phyloP scores from a whole-genome alignment of 2,113 vertebrate genomes.

The Lophochroa leadbeateri region DNA sequence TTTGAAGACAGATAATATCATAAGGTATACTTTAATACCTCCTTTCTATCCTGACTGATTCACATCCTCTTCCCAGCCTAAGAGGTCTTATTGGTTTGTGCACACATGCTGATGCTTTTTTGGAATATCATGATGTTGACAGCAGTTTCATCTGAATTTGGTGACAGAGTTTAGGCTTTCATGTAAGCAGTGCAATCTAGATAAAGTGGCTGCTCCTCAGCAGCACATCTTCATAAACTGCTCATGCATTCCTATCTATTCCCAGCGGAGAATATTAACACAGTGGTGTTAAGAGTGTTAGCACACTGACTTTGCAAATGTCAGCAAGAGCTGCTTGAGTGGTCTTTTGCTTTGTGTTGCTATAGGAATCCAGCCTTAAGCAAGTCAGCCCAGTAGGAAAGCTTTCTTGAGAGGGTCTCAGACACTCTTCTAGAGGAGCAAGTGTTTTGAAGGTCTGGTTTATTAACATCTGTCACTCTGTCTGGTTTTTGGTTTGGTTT shows the following conservation, averaged over 20 bases:
- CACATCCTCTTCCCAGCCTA: not conserved
- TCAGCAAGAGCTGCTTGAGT: not conserved
- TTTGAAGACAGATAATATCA: not conserved
- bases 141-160: not conserved
- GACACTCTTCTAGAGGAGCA: not conserved
- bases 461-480: not conserved
- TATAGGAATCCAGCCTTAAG: not conserved
- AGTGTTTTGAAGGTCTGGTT: not conserved
- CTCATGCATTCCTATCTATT: rapidly evolving
- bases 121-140: not conserved
- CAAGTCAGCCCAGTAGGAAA: not conserved
- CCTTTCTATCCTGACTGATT: not conserved
- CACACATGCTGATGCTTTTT: not conserved
- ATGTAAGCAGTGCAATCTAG: rapidly evolving
- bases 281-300: not conserved
- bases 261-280: not conserved
- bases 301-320: not conserved
- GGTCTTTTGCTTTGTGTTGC: not conserved
- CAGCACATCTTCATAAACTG: not conserved
- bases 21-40: not conserved
- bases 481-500: not conserved
- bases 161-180: not conserved
- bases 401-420: not conserved
- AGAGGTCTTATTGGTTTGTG: not conserved
- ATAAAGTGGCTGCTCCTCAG: rapidly evolving